Base-by-base conservation (phyloP, 2,888 invertebrate genomes). In the Eumacrocentrus americanus region DNA sequence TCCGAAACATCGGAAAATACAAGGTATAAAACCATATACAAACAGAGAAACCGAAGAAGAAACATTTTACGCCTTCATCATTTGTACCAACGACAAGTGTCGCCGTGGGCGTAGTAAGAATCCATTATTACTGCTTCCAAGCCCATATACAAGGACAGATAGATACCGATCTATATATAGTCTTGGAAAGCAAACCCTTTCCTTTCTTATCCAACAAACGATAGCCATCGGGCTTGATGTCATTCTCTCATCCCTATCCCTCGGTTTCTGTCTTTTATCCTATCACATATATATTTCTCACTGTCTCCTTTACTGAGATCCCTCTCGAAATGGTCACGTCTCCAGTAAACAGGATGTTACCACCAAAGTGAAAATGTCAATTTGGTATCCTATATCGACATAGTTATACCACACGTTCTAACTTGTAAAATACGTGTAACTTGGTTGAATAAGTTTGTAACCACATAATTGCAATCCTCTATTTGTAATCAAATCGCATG, bases 1-100 rank as follows among this genome's bases (percentile, higher is more conserved):
- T 79, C 62, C 75, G 77, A 64, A 79, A 78, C 72, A 78, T 79
- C 65, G 78, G 78, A 61, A 79, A 76, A 71, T 78, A 74, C 68
- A 78, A 75, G 78, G 80, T 80, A 73, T 25, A 63, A 48, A 40
- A 54, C 3, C 9, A 38, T 23, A 3, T 18, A 38, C 16, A 52
- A n/a, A 37, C n/a, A 35, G n/a, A 37, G 1, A 29, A 6, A 48
- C 9, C 16, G 14, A 23, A 23, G n/a, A 48, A 34, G 37, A 37
- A 52, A 38, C 23, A 54, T 54, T 54, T 44, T 14, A 54, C 54
- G 42, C 29, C 18, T 44, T 54, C 44, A 50, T 60, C 60, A 54
- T 60, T 60, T 60, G 54, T 48, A 22, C 23, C 20, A 40, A 48
- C 54, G 54, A 54, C 54, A 54, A 54, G 54, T 54, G 53, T 18